phyloP scores from a whole-genome alignment of 2,113 vertebrate species.

The Lepus europaeus region DNA sequence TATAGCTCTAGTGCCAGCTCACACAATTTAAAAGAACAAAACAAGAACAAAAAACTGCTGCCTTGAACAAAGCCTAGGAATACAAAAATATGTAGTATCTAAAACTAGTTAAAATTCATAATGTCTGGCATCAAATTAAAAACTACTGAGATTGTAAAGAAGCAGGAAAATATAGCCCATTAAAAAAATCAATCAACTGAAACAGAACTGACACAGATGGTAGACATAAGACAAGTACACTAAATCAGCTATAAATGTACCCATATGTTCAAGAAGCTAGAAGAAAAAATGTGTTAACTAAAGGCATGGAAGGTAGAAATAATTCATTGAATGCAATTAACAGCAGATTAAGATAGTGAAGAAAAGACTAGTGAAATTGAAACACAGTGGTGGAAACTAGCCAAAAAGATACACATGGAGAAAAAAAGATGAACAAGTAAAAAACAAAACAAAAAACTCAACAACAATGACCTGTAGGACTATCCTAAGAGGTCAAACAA shows the following conservation, averaged over 20 bases:
- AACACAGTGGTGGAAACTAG: background rate
- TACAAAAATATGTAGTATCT: background rate
- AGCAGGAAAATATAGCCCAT: background rate
- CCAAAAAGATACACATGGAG: background rate
- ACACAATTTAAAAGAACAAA: background rate
- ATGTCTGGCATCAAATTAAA: background rate
- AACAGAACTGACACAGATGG: background rate
- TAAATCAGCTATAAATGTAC: background rate
- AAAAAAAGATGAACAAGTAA: background rate
- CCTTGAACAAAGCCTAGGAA: background rate
- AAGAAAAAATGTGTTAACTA: background rate
- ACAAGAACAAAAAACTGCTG: background rate
- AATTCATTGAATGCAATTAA: background rate
- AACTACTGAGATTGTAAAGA: background rate
- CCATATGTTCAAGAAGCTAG: background rate
- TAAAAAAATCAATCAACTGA: background rate
- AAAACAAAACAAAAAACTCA: background rate
- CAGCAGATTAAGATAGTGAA: background rate
- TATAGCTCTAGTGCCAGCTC: background rate
- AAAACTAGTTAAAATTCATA: conserved; percentile 23
- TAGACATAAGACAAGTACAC: background rate
- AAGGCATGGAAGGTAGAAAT: background rate
- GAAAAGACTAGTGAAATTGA: background rate
- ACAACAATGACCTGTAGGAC: background rate
- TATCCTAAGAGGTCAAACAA: background rate